Conservation (phyloP, 2,113 vertebrate genomes). For the Emberiza fucata region DNA sequence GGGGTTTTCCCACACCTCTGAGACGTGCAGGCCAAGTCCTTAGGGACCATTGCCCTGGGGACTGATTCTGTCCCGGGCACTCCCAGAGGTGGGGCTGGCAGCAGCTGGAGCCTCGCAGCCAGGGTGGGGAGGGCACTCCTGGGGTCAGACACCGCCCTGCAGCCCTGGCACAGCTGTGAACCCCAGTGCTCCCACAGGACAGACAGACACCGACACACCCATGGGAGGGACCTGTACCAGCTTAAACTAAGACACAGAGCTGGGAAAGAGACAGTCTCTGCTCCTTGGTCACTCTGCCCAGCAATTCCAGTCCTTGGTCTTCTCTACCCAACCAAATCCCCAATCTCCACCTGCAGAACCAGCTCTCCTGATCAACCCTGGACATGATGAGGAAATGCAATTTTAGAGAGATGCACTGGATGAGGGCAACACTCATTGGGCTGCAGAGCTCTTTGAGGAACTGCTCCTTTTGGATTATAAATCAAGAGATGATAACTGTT, state of each 20-base stretch:
- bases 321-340: neutral
- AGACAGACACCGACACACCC: fast-evolving
- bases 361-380: neutral
- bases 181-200: neutral
- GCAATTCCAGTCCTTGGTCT: neutral
- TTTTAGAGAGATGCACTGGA: neutral
- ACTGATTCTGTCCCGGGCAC: neutral
- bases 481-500: neutral
- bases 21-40: neutral
- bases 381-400: neutral
- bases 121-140: neutral
- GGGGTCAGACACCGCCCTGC: neutral
- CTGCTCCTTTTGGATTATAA: neutral
- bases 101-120: neutral
- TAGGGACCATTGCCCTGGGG: neutral
- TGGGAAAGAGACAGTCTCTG: neutral
- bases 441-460: neutral
- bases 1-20: neutral
- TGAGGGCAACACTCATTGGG: neutral
- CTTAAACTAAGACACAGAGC: neutral
- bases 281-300: neutral
- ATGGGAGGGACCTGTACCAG: neutral
- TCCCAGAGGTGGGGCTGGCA: fast-evolving
- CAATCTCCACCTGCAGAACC: neutral
- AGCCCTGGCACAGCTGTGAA: neutral